Conservation (phyloP, 1,140 invertebrate genomes). For the Trypoxylus dichotomus region DNA sequence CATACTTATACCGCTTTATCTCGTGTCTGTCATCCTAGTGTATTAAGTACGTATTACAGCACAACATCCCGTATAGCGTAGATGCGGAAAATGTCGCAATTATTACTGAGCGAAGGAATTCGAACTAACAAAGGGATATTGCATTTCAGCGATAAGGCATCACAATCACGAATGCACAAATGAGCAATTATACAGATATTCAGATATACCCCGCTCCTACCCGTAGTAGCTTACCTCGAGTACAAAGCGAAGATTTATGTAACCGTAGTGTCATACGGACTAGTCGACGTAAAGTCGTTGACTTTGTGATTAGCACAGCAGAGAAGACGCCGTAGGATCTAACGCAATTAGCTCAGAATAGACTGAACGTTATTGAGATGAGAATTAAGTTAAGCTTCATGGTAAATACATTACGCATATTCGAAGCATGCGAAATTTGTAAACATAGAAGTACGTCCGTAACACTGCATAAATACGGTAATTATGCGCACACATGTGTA, state of each 20-base stretch:
- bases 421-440: too few relatives aligned
- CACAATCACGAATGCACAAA: not conserved
- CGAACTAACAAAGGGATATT: not conserved
- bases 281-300: not conserved
- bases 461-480: too few relatives aligned
- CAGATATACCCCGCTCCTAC: not conserved
- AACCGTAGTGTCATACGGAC: not conserved
- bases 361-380: not conserved
- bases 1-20: too few relatives aligned
- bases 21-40: too few relatives aligned
- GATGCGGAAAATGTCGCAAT: too few relatives aligned
- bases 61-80: too few relatives aligned
- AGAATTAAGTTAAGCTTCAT: not conserved
- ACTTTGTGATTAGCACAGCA: not conserved
- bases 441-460: too few relatives aligned
- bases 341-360: not conserved
- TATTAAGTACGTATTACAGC: too few relatives aligned
- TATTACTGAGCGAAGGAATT: not conserved
- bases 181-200: not conserved
- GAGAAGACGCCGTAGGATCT: not conserved
- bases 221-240: not conserved
- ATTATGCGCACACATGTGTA: too few relatives aligned
- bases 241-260: not conserved
- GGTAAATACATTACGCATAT: not conserved
- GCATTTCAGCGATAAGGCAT: not conserved